Evolutionary conservation across 2,888 invertebrate genomes (phyloP).

Genomic region (Falcaria lacertinaria): DNA sequence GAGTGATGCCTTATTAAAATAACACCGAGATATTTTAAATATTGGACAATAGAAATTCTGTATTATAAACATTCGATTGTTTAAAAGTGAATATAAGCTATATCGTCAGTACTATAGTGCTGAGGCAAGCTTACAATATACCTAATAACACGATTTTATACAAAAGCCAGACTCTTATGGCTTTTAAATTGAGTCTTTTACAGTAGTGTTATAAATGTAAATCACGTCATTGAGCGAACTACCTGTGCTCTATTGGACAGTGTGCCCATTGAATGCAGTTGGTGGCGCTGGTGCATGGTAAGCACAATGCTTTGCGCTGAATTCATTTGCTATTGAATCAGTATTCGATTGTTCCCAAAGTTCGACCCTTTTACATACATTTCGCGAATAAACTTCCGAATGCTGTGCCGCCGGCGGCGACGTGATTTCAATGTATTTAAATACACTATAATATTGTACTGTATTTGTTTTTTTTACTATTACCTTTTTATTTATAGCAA

Average conservation of each 20-base stretch:
- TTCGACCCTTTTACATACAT: conserved; percentile 48
- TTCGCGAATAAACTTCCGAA: conserved; percentile 20
- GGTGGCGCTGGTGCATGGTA: conserved; percentile 60
- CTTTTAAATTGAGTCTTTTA: conserved; percentile 46
- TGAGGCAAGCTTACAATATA: neutral
- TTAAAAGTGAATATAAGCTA: neutral
- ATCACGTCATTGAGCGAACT: conserved; percentile 60
- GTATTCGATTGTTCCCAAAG: conserved; percentile 55
- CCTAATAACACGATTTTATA: neutral
- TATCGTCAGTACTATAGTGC: neutral
- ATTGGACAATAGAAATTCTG: too few relatives aligned
- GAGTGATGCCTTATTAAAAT: conserved; percentile 7
- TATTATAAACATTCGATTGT: too few relatives aligned
- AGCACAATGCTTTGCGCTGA: conserved; percentile 57
- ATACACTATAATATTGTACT: too few relatives aligned
- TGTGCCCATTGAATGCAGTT: conserved; percentile 52
- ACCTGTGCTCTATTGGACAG: conserved; percentile 40
- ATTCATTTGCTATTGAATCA: conserved; percentile 63
- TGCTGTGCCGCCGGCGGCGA: too few relatives aligned
- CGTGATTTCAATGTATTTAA: too few relatives aligned
- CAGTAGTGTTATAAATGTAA: conserved; percentile 58
- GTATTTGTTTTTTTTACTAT: too few relatives aligned
- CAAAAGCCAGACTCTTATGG: conserved; percentile 23
- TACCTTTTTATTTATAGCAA: too few relatives aligned
- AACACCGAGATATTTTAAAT: too few relatives aligned